Conservation (phyloP, 2,888 invertebrate species). For the Girardia tigrina region DNA sequence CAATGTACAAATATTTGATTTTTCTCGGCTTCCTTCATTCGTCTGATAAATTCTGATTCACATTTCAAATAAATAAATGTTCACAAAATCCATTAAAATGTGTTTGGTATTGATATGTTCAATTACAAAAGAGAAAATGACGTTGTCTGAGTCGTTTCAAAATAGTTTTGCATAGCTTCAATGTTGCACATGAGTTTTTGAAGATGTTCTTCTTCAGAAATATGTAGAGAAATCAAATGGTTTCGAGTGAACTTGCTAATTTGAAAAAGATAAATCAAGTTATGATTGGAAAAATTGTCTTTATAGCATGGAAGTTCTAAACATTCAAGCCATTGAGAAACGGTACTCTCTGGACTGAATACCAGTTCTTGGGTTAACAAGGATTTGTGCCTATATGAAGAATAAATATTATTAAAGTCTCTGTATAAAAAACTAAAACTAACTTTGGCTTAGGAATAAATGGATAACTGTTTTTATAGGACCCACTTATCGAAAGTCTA, state of each 20-base stretch:
- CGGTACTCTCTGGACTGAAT: not conserved
- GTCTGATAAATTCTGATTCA: too few species aligned
- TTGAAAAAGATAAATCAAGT: not conserved
- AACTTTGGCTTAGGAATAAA: not conserved
- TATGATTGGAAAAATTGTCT: not conserved
- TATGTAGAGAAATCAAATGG: not conserved
- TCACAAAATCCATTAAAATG: too few species aligned
- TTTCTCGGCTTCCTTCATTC: too few species aligned
- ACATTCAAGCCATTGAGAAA: not conserved
- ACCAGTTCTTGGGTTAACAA: not conserved
- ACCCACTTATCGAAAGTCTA: not conserved
- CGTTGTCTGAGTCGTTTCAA: not conserved
- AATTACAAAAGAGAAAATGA: not conserved
- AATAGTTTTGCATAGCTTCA: slow-evolving; percentile 23
- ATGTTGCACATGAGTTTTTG: not conserved
- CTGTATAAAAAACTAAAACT: not conserved
- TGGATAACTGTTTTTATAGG: not conserved
- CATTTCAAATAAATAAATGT: too few species aligned
- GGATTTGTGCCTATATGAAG: not conserved
- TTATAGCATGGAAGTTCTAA: not conserved
- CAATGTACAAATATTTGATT: too few species aligned
- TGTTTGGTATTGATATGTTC: not conserved
- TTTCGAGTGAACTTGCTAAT: not conserved
- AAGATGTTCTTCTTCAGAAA: not conserved
- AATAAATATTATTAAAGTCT: not conserved